Percentiles rank a stretch among this genome's conserved stretches.
These are phyloP conservation scores for Scleropages formosus DNA, from an alignment of 2,797 vertebrate species.

Conservation along the genomic window DNA sequence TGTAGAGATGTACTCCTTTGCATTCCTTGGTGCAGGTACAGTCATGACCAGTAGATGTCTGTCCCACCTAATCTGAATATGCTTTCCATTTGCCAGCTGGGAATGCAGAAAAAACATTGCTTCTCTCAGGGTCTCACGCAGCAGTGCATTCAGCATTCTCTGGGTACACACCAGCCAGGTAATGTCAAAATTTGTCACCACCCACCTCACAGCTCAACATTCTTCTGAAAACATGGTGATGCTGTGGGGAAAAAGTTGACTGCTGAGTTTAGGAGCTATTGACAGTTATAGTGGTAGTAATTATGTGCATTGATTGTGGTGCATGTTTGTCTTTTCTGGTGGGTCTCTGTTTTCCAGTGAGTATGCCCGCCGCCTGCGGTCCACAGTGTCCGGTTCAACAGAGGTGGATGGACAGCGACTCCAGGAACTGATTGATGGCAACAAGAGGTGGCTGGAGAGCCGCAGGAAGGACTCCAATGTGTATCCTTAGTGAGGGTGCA, in stretches of 20 bases:
- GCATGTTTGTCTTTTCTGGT: not conserved
- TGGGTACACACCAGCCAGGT: conserved; percentile 60
- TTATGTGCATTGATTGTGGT: conserved; percentile 21
- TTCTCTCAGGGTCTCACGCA: conserved; percentile 44
- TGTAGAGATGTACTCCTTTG: too few relatives aligned
- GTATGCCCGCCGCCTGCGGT: conserved; percentile 48
- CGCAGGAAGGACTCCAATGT: conserved; percentile 75
- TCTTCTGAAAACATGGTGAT: not conserved
- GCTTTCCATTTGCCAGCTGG: conserved; percentile 49
- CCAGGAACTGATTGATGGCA: conserved; percentile 77
- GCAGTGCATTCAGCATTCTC: conserved; percentile 42
- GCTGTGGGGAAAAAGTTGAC: not conserved
- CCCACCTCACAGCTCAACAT: not conserved
- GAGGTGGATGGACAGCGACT: conserved; percentile 63
- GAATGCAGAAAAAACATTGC: conserved; percentile 41
- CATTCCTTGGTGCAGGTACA: not conserved
- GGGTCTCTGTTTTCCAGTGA: conserved; percentile 1
- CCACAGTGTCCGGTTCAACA: conserved; percentile 42
- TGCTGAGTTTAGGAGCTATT: not conserved
- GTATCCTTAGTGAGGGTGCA: conserved; percentile 77
- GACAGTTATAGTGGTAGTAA: not conserved
- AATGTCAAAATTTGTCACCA: not conserved
- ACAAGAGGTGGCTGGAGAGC: conserved; percentile 84
- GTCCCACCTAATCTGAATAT: not conserved
- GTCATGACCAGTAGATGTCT: not conserved